Percentiles rank a stretch among this genome's conserved stretches.
These are phyloP conservation scores for Acronicta leporina DNA, from an alignment of 2,888 invertebrate species.

Conservation along the genomic window DNA sequence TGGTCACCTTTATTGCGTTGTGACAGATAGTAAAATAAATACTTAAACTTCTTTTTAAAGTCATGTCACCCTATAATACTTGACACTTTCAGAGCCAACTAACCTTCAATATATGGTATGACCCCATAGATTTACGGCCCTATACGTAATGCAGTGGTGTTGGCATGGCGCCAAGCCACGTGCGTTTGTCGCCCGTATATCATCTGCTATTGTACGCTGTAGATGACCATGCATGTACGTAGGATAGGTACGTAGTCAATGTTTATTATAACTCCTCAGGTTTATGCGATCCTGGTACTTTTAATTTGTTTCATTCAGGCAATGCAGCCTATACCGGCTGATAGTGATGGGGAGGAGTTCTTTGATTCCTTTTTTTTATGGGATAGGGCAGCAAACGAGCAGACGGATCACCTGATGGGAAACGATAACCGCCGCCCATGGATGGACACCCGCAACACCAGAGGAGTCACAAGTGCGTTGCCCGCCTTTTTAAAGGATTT, in stretches of 20 bases:
- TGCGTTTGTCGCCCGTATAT: slow-evolving; percentile 32
- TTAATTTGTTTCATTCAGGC: neutral
- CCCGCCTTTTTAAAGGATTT: too few species aligned
- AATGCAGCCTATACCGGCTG: too few species aligned
- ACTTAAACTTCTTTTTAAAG: too few species aligned
- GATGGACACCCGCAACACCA: too few species aligned
- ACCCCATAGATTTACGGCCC: slow-evolving; percentile 34
- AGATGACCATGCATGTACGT: slow-evolving; percentile 18
- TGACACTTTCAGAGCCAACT: slow-evolving; percentile 19
- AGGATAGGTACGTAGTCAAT: neutral
- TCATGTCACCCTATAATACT: neutral
- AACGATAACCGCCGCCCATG: too few species aligned
- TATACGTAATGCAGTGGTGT: slow-evolving; percentile 39
- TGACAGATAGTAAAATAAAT: too few species aligned
- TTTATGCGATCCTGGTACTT: neutral
- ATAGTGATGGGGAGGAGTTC: too few species aligned
- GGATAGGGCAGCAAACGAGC: too few species aligned
- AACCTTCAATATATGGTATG: slow-evolving; percentile 35
- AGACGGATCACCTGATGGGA: too few species aligned
- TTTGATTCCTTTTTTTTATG: too few species aligned
- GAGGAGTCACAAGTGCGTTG: too few species aligned
- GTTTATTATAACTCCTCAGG: neutral
- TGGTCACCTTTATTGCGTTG: too few species aligned
- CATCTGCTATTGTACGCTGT: slow-evolving; percentile 31
- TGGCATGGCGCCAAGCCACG: slow-evolving; percentile 39